These are phyloP conservation scores for Sphecodes monilicornis DNA, from an alignment of 2,888 invertebrate species.

Conservation along the genomic window DNA sequence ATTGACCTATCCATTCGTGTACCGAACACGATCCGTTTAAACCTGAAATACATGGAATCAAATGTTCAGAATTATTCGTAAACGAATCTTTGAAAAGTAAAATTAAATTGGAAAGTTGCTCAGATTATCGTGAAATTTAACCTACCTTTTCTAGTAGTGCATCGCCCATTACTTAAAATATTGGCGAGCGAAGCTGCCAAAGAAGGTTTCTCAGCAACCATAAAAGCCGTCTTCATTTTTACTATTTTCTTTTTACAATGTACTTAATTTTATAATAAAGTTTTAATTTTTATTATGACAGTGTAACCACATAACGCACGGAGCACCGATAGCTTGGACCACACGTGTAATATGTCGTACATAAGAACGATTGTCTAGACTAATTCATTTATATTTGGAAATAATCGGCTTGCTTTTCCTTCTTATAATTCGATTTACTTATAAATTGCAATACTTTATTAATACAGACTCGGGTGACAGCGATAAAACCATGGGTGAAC, in stretches of 20 bases:
- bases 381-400: neutral
- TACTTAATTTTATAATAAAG: constrained; percentile 9
- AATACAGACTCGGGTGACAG: constrained; percentile 9
- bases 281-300: constrained; percentile 14
- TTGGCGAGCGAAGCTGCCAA: constrained; percentile 97
- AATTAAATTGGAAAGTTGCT: neutral
- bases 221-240: constrained; percentile 93
- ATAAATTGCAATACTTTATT: neutral
- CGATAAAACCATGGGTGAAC: neutral
- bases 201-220: constrained; percentile 99
- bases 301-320: constrained; percentile 11
- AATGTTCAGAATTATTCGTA: neutral
- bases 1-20: constrained; percentile 96
- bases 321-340: neutral
- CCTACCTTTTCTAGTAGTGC: constrained; percentile 90
- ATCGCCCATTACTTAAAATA: constrained; percentile 95
- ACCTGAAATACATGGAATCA: constrained; percentile 85
- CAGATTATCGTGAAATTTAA: constrained; percentile 35
- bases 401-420: neutral
- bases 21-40: constrained; percentile 96
- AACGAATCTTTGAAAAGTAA: neutral
- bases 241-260: neutral
- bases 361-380: neutral
- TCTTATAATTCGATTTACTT: neutral
- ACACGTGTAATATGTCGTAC: neutral